A percentile compares a stretch with the other conserved stretches of the same genome.
Evolutionary conservation across 1,140 invertebrate genomes (phyloP).

Genomic region (Lineus longissimus): DNA sequence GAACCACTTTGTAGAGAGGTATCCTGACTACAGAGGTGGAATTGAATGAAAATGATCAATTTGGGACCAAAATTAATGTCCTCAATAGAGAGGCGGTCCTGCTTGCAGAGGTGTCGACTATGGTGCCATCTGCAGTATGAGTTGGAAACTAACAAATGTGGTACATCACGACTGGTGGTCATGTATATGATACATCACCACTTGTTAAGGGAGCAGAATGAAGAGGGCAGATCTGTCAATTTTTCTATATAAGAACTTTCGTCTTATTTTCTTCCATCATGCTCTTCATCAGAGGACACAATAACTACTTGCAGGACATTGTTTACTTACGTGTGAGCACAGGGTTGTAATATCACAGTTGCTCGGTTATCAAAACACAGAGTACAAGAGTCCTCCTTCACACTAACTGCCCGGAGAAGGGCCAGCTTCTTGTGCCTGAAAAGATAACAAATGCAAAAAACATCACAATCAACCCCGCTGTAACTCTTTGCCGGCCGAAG

Average conservation of each 20-base stretch:
- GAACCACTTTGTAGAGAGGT: too few species aligned
- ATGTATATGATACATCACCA: neutral
- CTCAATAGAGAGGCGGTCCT: too few species aligned
- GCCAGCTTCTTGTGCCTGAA: conserved; percentile 71
- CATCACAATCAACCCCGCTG: too few species aligned
- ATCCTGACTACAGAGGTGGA: too few species aligned
- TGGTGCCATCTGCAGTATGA: too few species aligned
- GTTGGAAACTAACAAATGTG: too few species aligned
- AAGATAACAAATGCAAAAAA: conserved; percentile 17
- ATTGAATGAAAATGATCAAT: too few species aligned
- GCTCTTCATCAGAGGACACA: neutral
- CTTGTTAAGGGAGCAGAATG: neutral
- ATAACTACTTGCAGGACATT: neutral
- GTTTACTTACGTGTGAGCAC: conserved; percentile 61
- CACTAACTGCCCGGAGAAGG: conserved; percentile 68
- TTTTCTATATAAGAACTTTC: neutral
- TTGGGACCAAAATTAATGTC: too few species aligned
- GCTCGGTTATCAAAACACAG: conserved; percentile 80
- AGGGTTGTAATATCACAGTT: conserved; percentile 71
- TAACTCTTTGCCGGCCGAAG: too few species aligned
- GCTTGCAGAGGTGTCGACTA: too few species aligned
- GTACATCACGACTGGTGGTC: too few species aligned
- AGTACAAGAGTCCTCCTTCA: conserved; percentile 81
- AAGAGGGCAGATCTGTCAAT: neutral
- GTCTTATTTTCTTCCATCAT: neutral